These are phyloP conservation scores for Nymphalis urticae DNA, from an alignment of 2,888 invertebrate genomes.

Conservation along the genomic window DNA sequence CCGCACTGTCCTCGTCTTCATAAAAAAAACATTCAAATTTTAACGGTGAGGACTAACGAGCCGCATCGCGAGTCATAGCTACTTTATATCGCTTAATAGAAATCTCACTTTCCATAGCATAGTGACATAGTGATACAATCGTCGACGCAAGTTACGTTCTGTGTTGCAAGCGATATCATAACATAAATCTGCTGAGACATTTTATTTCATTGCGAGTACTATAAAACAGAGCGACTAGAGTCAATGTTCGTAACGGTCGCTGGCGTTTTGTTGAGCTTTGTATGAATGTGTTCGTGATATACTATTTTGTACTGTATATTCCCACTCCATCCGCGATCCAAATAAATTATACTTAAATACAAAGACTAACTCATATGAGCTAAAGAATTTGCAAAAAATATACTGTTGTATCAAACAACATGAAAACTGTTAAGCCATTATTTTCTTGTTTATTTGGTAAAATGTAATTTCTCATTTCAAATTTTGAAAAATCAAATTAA, in stretches of 20 bases:
- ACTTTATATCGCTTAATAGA: conserved; percentile 56
- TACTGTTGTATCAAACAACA: no score
- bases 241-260: conserved; percentile 37
- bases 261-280: conserved; percentile 30
- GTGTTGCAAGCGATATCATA: conserved; percentile 53
- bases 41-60: conserved; percentile 61
- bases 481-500: background rate
- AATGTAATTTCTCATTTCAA: background rate
- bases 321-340: conserved; percentile 9
- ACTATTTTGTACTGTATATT: conserved; percentile 13
- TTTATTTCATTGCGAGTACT: conserved; percentile 63
- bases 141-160: conserved; percentile 47
- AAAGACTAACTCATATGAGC: no score
- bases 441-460: background rate
- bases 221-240: conserved; percentile 42
- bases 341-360: background rate
- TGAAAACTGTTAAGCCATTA: background rate
- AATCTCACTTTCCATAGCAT: conserved; percentile 68
- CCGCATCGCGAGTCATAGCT: conserved; percentile 42
- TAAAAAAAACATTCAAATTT: conserved; percentile 68
- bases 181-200: conserved; percentile 47
- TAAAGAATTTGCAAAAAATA: no score
- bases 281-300: conserved; percentile 19
- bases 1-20: conserved; percentile 45
- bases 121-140: conserved; percentile 63